Conservation (phyloP, 2,113 vertebrate species). For the Catharus bicknelli region DNA sequence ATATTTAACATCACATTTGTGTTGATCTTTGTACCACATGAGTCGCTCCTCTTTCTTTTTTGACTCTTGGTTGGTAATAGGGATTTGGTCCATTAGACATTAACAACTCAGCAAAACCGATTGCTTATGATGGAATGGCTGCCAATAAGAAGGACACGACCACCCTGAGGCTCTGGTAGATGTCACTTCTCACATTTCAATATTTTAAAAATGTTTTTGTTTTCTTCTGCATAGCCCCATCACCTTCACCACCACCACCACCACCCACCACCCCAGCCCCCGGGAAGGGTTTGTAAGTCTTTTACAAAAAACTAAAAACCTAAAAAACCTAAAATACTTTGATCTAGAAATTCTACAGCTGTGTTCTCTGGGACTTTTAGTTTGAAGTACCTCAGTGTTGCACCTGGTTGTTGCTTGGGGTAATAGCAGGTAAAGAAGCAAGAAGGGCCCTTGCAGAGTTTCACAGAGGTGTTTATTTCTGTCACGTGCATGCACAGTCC, state of each 20-base stretch:
- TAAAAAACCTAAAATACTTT: background rate
- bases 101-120: background rate
- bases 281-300: background rate
- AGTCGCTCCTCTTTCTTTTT: background rate
- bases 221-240: no score
- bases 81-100: rapidly evolving
- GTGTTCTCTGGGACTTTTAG: background rate
- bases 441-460: no score
- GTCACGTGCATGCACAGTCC: no score
- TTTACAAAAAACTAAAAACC: background rate
- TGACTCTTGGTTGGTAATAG: background rate
- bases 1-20: background rate
- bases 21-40: background rate
- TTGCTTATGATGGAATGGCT: background rate
- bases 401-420: no score
- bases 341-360: background rate
- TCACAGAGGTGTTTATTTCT: no score
- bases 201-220: background rate
- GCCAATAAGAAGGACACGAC: background rate
- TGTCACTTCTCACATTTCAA: background rate
- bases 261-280: rapidly evolving
- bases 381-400: background rate
- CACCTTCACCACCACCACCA: background rate
- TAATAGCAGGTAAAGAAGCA: no score
- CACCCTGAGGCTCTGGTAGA: background rate